Conservation (phyloP, 1,140 invertebrate species). For the Sarcophaga peregrina region DNA sequence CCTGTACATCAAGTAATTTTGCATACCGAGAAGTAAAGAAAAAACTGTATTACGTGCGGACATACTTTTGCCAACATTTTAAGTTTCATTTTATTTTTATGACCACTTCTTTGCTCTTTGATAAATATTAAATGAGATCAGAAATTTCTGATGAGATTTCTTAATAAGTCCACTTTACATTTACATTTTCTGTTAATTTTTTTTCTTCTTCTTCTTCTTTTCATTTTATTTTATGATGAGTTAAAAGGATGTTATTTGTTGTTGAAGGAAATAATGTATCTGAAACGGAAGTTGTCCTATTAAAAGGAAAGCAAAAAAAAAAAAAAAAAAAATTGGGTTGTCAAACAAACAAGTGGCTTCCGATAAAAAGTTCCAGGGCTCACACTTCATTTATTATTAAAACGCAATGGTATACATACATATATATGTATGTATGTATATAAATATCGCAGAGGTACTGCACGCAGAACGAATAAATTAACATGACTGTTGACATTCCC, state of each 20-base stretch:
- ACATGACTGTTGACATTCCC: neutral
- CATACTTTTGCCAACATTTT: neutral
- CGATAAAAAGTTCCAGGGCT: neutral
- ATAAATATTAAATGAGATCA: constrained; percentile 8
- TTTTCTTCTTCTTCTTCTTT: neutral
- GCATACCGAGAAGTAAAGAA: neutral
- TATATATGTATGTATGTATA: no score
- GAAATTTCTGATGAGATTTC: constrained; percentile 28
- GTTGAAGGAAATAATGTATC: neutral
- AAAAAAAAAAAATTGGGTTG: neutral
- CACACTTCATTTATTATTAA: constrained; percentile 31
- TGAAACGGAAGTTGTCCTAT: neutral
- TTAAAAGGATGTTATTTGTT: constrained; percentile 22
- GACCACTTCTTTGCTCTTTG: neutral
- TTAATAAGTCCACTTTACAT: neutral
- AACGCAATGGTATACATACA: constrained; percentile 24
- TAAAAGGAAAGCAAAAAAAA: neutral
- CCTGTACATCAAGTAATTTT: neutral
- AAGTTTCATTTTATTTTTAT: neutral
- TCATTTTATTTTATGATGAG: neutral
- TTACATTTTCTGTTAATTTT: neutral
- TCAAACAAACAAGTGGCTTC: neutral
- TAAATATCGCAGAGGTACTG: constrained; percentile 26
- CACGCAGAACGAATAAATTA: constrained; percentile 21
- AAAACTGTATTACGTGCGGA: neutral